phyloP scores from a whole-genome alignment of 2,888 invertebrate genomes.

The Pediacus dermestoides region DNA sequence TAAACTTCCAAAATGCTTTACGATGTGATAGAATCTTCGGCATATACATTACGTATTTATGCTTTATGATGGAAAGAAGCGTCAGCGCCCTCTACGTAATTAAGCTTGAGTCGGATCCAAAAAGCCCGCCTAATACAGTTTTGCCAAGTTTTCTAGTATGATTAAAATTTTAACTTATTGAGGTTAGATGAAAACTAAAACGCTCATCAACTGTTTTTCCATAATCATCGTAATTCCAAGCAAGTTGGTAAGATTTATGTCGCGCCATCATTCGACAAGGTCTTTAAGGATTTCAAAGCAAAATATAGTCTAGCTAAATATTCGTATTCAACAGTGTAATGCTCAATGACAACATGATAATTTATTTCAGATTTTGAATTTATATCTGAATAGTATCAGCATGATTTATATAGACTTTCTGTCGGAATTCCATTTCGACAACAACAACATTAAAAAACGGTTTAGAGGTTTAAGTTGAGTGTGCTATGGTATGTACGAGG shows the following conservation, averaged over 20 bases:
- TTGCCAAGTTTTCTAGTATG: too few species aligned
- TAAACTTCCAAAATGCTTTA: conserved; percentile 32
- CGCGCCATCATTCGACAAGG: conserved; percentile 39
- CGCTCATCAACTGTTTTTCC: too few species aligned
- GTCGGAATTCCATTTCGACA: conserved; percentile 10
- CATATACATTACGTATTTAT: conserved; percentile 26
- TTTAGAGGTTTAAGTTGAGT: too few species aligned
- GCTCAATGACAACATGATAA: conserved; percentile 40
- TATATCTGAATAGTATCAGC: conserved; percentile 33
- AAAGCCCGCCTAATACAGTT: too few species aligned
- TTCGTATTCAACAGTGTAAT: conserved; percentile 38
- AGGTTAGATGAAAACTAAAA: too few species aligned
- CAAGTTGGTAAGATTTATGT: conserved; percentile 33
- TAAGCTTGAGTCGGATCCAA: too few species aligned
- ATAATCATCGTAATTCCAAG: conserved; percentile 28
- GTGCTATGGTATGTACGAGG: too few species aligned
- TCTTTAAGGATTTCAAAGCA: conserved; percentile 38
- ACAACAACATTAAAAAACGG: too few species aligned
- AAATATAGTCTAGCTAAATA: conserved; percentile 34
- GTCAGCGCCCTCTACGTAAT: too few species aligned
- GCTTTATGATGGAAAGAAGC: too few species aligned
- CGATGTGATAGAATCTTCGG: conserved; percentile 34
- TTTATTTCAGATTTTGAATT: conserved; percentile 41
- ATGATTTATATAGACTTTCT: conserved; percentile 29
- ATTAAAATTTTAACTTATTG: too few species aligned